These are phyloP conservation scores for Mythimna lalbum DNA, from an alignment of 2,888 invertebrate species.

Conservation along the genomic window DNA sequence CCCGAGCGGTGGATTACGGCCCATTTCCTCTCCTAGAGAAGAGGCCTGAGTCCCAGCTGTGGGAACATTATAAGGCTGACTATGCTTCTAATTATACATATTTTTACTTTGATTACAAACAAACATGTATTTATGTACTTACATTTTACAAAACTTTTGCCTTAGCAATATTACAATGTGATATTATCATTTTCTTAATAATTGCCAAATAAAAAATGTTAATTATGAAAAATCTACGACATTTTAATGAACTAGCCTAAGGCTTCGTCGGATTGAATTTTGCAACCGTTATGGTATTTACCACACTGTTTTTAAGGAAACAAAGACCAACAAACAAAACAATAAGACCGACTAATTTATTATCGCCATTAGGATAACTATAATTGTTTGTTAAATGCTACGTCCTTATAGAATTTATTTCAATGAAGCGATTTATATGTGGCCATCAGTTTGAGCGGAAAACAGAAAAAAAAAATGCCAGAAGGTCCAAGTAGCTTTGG, in stretches of 20 bases:
- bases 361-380: constrained; percentile 26
- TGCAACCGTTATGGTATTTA: background rate
- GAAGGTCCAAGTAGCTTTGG: constrained; percentile 16
- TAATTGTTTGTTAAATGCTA: constrained; percentile 48
- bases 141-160: too few relatives aligned
- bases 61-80: too few relatives aligned
- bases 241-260: background rate
- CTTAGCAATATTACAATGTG: too few relatives aligned
- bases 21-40: too few relatives aligned
- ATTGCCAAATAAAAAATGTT: background rate
- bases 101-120: too few relatives aligned
- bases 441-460: constrained; percentile 7
- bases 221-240: background rate
- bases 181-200: background rate
- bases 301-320: constrained; percentile 5
- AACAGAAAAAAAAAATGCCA: background rate
- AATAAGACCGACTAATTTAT: constrained; percentile 48
- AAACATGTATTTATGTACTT: too few relatives aligned
- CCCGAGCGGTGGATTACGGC: too few relatives aligned
- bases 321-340: constrained; percentile 25
- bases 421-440: constrained; percentile 48
- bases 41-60: too few relatives aligned
- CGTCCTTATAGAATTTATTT: constrained; percentile 28
- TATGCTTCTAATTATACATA: too few relatives aligned
- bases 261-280: background rate